Base-by-base conservation (phyloP, 1,140 invertebrate genomes). In the Theocolax elegans region DNA sequence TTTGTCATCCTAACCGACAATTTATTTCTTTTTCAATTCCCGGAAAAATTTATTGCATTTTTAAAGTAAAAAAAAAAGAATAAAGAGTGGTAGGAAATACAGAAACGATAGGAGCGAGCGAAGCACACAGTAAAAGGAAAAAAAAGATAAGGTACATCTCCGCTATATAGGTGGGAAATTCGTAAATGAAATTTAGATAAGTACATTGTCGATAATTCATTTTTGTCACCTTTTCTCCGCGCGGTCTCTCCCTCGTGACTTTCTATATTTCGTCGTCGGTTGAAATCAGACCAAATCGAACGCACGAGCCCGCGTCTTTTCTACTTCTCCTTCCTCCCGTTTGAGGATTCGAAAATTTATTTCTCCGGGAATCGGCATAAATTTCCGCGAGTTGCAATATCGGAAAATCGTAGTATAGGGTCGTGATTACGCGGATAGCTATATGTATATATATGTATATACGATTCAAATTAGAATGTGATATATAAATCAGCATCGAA, bases 361-460 rank as follows among this genome's bases (percentile, higher is more conserved):
- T 68, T 67, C 65, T 53, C 48, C n/a, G n/a, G 35, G 59, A 62
- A 69, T 62, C 58, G 58, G 67, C 58, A 69, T 69, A 69, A 69
- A 69, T 62, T 68, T 68, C 44, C 40, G 25, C 38, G 67, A 54
- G 12, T 62, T 31, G 48, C 67, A 69, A 60, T 69, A 62, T 62
- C 58, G 58, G 58, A 62, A 69, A 69, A n/a, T n/a, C n/a, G n/a
- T 69, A 59, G 44, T 54, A 10, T 25, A 56, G 6, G 51, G 51
- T 40, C 48, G 44, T 54, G 58, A 69, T 68, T 68, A 44, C 66
- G 40, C 46, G 44, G 46, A 21, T 60, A 42, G 8, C 21, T n/a
- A n/a, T n/a, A n/a, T n/a, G n/a, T n/a, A n/a, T n/a, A n/a, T n/a
- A n/a, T n/a, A n/a, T n/a, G n/a, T n/a, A n/a, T n/a, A n/a, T n/a